phyloP scores from a whole-genome alignment of 2,888 invertebrate genomes.

The Campoplex capitator region DNA sequence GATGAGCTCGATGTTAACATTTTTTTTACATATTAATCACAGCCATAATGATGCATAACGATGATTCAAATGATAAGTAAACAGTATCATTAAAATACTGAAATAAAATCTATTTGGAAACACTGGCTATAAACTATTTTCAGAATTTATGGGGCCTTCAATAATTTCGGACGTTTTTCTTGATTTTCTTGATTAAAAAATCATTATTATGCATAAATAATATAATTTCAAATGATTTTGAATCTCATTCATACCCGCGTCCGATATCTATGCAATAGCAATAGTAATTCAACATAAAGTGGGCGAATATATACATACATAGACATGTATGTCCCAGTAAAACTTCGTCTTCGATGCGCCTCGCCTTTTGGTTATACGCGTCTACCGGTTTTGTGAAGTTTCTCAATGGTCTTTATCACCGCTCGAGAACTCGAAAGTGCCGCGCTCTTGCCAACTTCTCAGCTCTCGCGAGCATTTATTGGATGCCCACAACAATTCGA shows the following conservation, averaged over 20 bases:
- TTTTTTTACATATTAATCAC: too few relatives aligned
- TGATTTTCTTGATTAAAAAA: not conserved
- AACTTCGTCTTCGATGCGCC: constrained; percentile 34
- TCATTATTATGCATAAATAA: not conserved
- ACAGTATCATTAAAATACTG: too few relatives aligned
- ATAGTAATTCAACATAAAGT: constrained; percentile 19
- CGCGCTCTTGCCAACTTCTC: constrained; percentile 48
- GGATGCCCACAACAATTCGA: constrained; percentile 58
- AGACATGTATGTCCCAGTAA: constrained; percentile 18
- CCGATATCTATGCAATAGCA: constrained; percentile 9
- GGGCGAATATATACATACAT: not conserved
- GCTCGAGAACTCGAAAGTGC: constrained; percentile 49
- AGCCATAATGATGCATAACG: too few relatives aligned
- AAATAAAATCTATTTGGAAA: too few relatives aligned
- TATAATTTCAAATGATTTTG: not conserved
- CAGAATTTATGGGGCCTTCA: not conserved
- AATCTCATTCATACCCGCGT: constrained; percentile 1
- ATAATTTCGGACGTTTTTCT: not conserved
- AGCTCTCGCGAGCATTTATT: constrained; percentile 59
- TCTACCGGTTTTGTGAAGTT: constrained; percentile 55
- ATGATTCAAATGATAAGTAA: too few relatives aligned
- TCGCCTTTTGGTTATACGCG: constrained; percentile 25
- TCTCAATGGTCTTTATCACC: constrained; percentile 65
- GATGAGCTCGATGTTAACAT: too few relatives aligned
- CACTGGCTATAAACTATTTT: too few relatives aligned